Conservation (phyloP, 1,140 invertebrate genomes). For the Drosophila chauvacae region DNA sequence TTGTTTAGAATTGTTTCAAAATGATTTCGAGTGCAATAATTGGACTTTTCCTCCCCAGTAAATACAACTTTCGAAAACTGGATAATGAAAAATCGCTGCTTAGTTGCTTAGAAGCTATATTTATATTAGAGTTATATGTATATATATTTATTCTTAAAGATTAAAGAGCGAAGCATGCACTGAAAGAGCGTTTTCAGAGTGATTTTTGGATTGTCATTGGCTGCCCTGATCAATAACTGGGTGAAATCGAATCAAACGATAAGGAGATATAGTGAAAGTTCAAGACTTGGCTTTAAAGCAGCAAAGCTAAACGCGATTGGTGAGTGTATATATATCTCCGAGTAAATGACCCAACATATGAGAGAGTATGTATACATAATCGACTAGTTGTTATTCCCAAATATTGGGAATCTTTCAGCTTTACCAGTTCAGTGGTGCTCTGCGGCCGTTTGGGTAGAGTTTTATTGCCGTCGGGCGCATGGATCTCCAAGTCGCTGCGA, state of each 20-base stretch:
- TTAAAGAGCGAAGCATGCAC: slow-evolving; percentile 60
- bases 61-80: background rate
- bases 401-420: slow-evolving; percentile 26
- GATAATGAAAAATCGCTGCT: slow-evolving; percentile 23
- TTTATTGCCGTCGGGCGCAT: slow-evolving; percentile 85
- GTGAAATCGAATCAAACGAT: slow-evolving; percentile 20
- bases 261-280: slow-evolving; percentile 35
- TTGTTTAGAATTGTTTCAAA: too few relatives aligned
- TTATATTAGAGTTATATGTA: slow-evolving; percentile 12
- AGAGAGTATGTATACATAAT: slow-evolving; percentile 4
- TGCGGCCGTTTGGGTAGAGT: slow-evolving; percentile 79
- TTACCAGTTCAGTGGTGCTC: slow-evolving; percentile 84
- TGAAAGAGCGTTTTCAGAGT: slow-evolving; percentile 26
- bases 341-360: slow-evolving; percentile 43
- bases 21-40: too few relatives aligned
- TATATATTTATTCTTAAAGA: slow-evolving; percentile 12
- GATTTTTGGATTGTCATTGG: slow-evolving; percentile 13
- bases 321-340: slow-evolving; percentile 21
- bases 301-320: slow-evolving; percentile 58
- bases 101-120: slow-evolving; percentile 31
- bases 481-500: slow-evolving; percentile 87
- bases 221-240: slow-evolving; percentile 12
- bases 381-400: background rate
- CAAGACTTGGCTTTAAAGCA: slow-evolving; percentile 63
- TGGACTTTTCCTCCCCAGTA: background rate